phyloP scores from a whole-genome alignment of 2,888 invertebrate species.

The Tridacna gigas region DNA sequence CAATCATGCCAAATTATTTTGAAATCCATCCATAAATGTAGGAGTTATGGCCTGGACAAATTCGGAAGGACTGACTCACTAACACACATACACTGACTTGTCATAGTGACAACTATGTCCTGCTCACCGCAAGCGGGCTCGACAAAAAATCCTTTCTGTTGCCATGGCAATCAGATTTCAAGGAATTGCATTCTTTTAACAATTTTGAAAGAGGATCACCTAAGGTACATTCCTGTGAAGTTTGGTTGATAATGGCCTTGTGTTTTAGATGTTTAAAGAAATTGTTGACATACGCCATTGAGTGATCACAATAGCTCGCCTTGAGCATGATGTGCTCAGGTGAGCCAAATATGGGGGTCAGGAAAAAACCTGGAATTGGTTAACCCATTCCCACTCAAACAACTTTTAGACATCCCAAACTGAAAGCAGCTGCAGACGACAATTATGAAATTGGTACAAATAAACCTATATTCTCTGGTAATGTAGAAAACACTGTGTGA shows the following conservation, averaged over 20 bases:
- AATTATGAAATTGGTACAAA: not conserved
- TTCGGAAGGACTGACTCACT: conserved; percentile 9
- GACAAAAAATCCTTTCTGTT: not conserved
- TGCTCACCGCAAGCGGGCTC: conserved; percentile 18
- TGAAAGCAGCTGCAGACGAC: conserved; percentile 15
- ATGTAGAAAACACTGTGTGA: too few species aligned
- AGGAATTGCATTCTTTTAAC: too few species aligned
- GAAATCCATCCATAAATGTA: conserved; percentile 13
- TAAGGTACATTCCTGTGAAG: too few species aligned
- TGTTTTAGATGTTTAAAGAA: too few species aligned
- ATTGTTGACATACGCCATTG: too few species aligned
- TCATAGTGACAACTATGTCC: conserved; percentile 8
- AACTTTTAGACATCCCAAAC: not conserved
- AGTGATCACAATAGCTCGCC: too few species aligned
- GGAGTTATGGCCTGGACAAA: conserved; percentile 21
- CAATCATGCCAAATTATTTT: conserved; percentile 1
- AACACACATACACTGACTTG: not conserved
- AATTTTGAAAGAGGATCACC: too few species aligned
- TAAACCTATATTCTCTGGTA: too few species aligned
- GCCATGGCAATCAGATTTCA: too few species aligned
- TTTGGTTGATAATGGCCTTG: too few species aligned
- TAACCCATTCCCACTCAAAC: conserved; percentile 5
- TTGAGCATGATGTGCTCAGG: too few species aligned
- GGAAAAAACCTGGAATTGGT: not conserved
- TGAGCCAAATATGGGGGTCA: too few species aligned